phyloP scores from a whole-genome alignment of 2,113 vertebrate species.

The Bos indicus region DNA sequence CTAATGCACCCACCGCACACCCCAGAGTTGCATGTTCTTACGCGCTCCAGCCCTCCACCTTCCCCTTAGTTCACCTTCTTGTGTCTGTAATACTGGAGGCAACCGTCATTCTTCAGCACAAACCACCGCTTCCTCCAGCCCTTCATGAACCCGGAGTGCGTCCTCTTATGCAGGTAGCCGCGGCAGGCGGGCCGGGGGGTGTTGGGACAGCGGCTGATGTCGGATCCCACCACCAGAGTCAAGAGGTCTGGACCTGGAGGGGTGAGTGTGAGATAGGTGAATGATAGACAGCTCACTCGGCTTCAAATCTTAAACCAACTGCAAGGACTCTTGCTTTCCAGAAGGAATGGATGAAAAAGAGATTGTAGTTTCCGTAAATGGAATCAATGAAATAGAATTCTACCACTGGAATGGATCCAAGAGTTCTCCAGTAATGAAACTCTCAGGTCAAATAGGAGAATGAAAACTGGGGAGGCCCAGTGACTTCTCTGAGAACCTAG shows the following conservation, averaged over 20 bases:
- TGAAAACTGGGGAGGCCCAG: not conserved
- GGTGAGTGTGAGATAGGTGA: not conserved
- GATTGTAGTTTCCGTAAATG: not conserved
- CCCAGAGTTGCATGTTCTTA: not conserved
- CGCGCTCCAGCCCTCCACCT: not conserved
- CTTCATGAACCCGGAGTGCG: conserved; percentile 88
- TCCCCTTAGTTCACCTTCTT: conserved; percentile 84
- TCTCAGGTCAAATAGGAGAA: not conserved
- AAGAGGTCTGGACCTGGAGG: conserved; percentile 87
- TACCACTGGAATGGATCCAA: not conserved
- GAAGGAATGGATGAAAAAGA: not conserved
- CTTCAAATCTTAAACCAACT: not conserved
- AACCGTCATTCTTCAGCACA: conserved; percentile 88
- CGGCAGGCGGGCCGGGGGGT: conserved; percentile 87
- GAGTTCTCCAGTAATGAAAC: not conserved
- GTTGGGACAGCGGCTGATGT: conserved; percentile 89
- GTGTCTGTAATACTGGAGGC: conserved; percentile 90
- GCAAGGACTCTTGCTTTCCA: not conserved
- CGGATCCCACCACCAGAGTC: conserved; percentile 89
- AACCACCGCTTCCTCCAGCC: conserved; percentile 98
- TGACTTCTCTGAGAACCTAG: not conserved
- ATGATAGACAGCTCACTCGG: not conserved
- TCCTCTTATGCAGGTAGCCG: conserved; percentile 92
- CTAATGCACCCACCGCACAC: too few species aligned
- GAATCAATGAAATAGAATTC: not conserved